A percentile compares a stretch with the other conserved stretches of the same genome.
phyloP scores from a whole-genome alignment of 2,888 invertebrate species.

The Ectemnius cavifrons region DNA sequence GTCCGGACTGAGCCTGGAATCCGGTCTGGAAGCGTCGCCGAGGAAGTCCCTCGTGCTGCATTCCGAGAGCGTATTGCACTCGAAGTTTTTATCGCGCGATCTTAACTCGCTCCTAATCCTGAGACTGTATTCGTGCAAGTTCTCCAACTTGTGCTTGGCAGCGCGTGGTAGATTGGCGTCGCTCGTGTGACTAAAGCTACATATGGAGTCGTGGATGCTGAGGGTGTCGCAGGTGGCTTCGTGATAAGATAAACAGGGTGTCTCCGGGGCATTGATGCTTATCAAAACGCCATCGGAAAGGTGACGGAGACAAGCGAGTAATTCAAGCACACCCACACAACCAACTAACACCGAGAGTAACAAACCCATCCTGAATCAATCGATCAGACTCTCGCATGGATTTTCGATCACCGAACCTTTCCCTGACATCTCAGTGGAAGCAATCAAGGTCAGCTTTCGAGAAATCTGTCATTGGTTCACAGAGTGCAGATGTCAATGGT shows the following conservation, averaged over 20 bases:
- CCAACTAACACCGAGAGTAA: conserved; percentile 86
- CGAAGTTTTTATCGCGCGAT: conserved; percentile 63
- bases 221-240: conserved; percentile 53
- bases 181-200: conserved; percentile 66
- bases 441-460: neutral
- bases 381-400: neutral
- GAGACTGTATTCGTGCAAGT: conserved; percentile 73
- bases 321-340: conserved; percentile 87
- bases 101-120: conserved; percentile 68
- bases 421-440: neutral
- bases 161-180: conserved; percentile 59
- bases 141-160: conserved; percentile 70
- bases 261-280: conserved; percentile 61
- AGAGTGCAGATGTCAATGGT: too few relatives aligned
- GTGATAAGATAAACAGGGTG: conserved; percentile 64
- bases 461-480: too few relatives aligned
- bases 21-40: conserved; percentile 44
- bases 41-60: conserved; percentile 65
- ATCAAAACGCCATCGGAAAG: conserved; percentile 64
- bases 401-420: neutral
- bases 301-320: conserved; percentile 80
- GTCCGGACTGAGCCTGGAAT: conserved; percentile 50
- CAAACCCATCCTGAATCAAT: conserved; percentile 82
- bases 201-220: conserved; percentile 70
- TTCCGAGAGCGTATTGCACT: conserved; percentile 66